Evolutionary conservation across 2,113 vertebrate species (phyloP).

Genomic region (Podarcis raffonei): DNA sequence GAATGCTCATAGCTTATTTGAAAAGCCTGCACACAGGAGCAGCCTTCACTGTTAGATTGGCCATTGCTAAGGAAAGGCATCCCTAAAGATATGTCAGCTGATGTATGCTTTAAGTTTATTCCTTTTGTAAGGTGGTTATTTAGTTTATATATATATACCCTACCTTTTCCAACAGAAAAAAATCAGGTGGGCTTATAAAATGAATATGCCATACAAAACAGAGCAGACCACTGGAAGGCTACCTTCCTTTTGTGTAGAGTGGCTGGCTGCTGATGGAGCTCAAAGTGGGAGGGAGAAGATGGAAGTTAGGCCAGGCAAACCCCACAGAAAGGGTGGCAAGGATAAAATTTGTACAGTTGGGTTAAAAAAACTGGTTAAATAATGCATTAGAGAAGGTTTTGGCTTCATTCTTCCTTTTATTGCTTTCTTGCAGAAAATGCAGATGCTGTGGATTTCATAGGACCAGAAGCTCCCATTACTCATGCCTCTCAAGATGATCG

Average conservation of each 20-base stretch:
- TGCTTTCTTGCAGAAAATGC: constrained; percentile 65
- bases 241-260: not conserved
- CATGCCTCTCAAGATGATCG: constrained; percentile 90
- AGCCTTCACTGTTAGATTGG: not conserved
- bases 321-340: not conserved
- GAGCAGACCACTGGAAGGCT: not conserved
- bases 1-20: not conserved
- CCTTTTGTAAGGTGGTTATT: not conserved
- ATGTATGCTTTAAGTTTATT: not conserved
- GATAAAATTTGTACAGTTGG: not conserved
- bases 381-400: not conserved
- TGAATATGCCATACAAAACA: not conserved
- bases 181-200: not conserved
- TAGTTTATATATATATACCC: not conserved
- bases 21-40: not conserved
- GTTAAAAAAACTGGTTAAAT: too few species aligned
- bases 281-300: not conserved
- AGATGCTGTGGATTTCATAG: constrained; percentile 86
- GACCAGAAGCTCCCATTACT: constrained; percentile 93
- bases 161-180: not conserved
- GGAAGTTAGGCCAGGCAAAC: not conserved
- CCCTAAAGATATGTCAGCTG: not conserved
- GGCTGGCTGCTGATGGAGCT: not conserved
- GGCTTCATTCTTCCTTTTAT: not conserved
- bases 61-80: not conserved